Base-by-base conservation (phyloP, 2,888 invertebrate species). In the Desoria tigrina region DNA sequence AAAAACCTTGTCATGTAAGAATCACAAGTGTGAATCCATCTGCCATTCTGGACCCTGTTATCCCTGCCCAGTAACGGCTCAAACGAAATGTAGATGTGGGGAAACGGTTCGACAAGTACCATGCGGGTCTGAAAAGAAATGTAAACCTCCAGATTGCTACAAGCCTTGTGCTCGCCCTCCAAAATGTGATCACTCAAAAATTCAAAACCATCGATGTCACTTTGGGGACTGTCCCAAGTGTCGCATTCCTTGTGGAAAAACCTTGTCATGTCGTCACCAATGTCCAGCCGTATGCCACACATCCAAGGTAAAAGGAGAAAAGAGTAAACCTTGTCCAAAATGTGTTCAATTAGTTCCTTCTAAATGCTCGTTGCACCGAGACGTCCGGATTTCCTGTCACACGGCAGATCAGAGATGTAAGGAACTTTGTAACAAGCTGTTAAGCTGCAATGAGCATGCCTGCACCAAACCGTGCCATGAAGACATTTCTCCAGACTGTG, bases 221-320 rank as follows among this genome's bases (percentile, higher is more conserved):
- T 89, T 89, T 77, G 90, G 89, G 0, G 85, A 87, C 37, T 94
- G 94, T 78, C 90, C 94, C 0, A 86, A 89, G 0, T 96, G 96
- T 78, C 84, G 82, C 68, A 88, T 91, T 77, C 82, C 85, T 42
- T 96, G 96, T 79, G 83, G 83, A 11, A 85, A 88, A 77, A 75
- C 63, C 76, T 80, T 82, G 28, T 81, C 79, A 51, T 91, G 92
- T 79, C 81, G 81, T 0, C 94, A 94, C 78, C 79, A 80, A 2
- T 94, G 93, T 79, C 83, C 84, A 61, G 84, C 84, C 0, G 79
- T 81, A n/a, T 94, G 94, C 78, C 94, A 94, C 79, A 85, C 87
- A 45, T 85, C 87, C 73, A 76, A 77, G 79, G 39, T 59, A 49
- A 66, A 14, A 32, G 28, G 50, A 82, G 82, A 82, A 45, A 58